These are phyloP conservation scores for Cromileptes altivelis DNA, from an alignment of 2,113 vertebrate genomes.

Conservation along the genomic window DNA sequence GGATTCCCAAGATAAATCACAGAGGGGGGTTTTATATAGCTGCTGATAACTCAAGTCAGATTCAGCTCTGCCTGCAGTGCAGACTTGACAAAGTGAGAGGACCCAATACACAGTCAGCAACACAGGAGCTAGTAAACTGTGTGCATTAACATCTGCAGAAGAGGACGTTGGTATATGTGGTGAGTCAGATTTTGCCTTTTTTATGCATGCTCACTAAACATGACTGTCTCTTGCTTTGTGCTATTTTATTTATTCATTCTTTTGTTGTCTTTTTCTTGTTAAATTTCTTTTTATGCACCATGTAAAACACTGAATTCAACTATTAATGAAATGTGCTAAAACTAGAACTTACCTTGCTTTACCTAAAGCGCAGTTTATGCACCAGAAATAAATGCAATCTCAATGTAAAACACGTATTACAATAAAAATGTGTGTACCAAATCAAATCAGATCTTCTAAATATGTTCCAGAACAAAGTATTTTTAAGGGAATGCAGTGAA, in stretches of 20 bases:
- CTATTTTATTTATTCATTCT: background rate
- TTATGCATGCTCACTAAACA: background rate
- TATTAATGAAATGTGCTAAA: background rate
- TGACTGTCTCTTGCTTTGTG: background rate
- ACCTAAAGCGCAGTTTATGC: background rate
- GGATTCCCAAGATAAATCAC: background rate
- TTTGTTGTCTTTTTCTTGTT: background rate
- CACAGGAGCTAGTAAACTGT: background rate
- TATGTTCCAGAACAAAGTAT: background rate
- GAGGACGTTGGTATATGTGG: constrained; percentile 34
- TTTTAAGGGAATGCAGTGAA: background rate
- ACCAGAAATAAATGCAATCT: background rate
- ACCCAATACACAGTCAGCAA: background rate
- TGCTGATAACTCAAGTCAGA: constrained; percentile 11
- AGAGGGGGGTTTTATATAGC: constrained; percentile 26
- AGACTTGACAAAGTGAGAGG: background rate
- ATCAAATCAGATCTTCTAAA: background rate
- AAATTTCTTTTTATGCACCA: background rate
- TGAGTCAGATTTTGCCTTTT: constrained; percentile 29
- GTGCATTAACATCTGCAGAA: background rate
- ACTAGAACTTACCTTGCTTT: background rate
- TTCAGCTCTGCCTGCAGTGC: constrained; percentile 49
- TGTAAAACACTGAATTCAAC: background rate
- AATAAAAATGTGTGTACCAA: too few species aligned
- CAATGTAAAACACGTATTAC: background rate